Base-by-base conservation (phyloP, 2,888 invertebrate species). In the Artemia sinica region DNA sequence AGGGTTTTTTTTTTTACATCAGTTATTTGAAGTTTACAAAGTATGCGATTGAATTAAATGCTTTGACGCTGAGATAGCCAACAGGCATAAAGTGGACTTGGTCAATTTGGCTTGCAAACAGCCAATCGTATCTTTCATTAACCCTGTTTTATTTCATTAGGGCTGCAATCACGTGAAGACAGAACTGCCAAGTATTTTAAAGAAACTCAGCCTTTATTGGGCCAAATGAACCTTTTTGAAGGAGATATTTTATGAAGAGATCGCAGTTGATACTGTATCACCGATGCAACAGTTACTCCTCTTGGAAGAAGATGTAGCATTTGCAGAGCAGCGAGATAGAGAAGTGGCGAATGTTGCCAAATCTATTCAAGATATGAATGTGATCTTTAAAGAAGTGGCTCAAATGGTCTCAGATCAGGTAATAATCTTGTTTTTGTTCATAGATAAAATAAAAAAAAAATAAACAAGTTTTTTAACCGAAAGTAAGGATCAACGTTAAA, bases 281-380 rank as follows among this genome's bases (percentile, higher is more conserved):
- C 73, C 87, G 70, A 85, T 86, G 72, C 74, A 77, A 58, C 92
- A 94, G 74, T 78, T 94, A 69, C 83, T 93, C 72, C 86, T 91
- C 76, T 89, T 94, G 74, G 92, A 93, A 76, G 89, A 89, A 74
- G 84, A 87, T 0, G 83, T 83, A 72, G 79, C 85, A 75, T 84
- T 87, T 0, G 81, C 84, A 11, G 75, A 77, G 72, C 86, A 88
- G 73, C 81, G 91, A 63, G 91, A 92, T 75, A 84, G 87, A 74
- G 93, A 96, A 80, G 92, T 96, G 0, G 87, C 87, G 68, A 87
- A 89, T 75, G 90, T 98, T 70, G 91, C 96, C 0, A 85, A 87
- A 73, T 94, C 93, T 1, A 96, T 95, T 74, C 83, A 88, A 12
- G 96, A 98, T 77, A 82, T 98, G 72, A 95, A 96, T 77, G 88